Evolutionary conservation across 1,140 invertebrate genomes (phyloP), one percentile per base, ranked within the genome.

Genomic region (Calephelis virginiensis): DNA sequence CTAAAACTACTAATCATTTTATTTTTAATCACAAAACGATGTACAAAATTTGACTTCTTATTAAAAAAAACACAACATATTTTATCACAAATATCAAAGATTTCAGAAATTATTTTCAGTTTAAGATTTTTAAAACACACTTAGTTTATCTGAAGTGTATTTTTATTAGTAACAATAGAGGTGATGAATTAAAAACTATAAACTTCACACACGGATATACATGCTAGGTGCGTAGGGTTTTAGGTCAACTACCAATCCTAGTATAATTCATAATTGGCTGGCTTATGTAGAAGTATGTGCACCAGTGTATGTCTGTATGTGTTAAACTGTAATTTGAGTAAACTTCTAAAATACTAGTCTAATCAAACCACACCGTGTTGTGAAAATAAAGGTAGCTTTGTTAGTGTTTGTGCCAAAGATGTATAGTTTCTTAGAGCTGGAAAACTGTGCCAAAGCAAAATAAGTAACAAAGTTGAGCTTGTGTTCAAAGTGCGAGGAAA

Each of bases 261-360:
- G 64, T 71, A 77, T 66, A 72, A 79, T 59, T 80, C 73, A 75
- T 77, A 74, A 86, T 75, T 84, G 86, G 86, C 86, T 89, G 86
- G 86, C 87, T 79, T 89, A 91, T 91, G 89, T 89, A 89, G 80
- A 91, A 89, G 85, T 89, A 90, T 90, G 76, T 85, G 85, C 86
- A 89, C 86, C 85, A 82, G 85, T 90, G 83, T 86, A 60, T 78
- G 73, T 82, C 56, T 59, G 56, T 59, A 59, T 59, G 56, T 59
- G 56, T 59, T 53, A 14, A 28, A 59, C 28, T 59, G 56, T 59
- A 38, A 59, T 59, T 59, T 6, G 56, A 59, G 56, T 38, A 17
- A 40, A 59, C 12, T 40, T 59, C 56, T 38, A 59, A 28, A 59
- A 11, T 40, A 67, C 67, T 70, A 69, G 56, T 49, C 71, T 73